Base-by-base conservation (phyloP, 2,797 vertebrate genomes). In the Syndactyla subalaris region DNA sequence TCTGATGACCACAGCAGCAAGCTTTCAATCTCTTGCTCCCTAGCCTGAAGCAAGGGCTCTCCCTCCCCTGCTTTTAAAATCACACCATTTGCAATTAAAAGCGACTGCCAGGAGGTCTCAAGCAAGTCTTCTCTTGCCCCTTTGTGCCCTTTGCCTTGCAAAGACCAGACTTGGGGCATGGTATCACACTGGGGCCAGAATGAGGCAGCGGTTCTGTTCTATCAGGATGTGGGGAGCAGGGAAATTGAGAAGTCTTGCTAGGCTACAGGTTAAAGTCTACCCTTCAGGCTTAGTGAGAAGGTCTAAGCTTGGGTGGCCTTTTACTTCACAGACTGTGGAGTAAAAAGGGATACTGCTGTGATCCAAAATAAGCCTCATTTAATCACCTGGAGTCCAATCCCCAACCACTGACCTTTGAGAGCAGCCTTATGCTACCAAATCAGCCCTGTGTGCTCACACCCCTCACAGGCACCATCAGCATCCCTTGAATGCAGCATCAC, bases 11-110 rank as follows among this genome's bases (percentile, higher is more conserved):
- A 97, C 92, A 74, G 92, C 13, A 91, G 97, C 46, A 67, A 95
- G 97, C 95, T 97, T 97, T 97, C 97, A 97, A 97, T 98, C 96
- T 97, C 97, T 62, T 32, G 82, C 95, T 94, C 76, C 57, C 94
- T 96, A 66, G 96, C 97, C 96, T 66, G 58, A 54, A 96, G 95
- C 86, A 21, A 82, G 79, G 80, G 88, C 82, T 92, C 77, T 74
- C 75, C 70, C 65, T 49, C 62, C 72, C 68, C 49, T 46, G 34
- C 65, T 79, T 82, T 43, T 18, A 10, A 88, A 85, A 78, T 63
- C 76, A 79, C 87, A 78, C 66, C 68, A 93, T 94, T 95, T 92
- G 71, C 85, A 96, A 96, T 92, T 94, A 92, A 97, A 95, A 97
- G 90, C 19, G 1, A 24, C 81, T 83, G 79, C 94, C 87, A 85